Evolutionary conservation across 2,113 vertebrate species (phyloP).

Genomic region (Gnathochromis pfefferi): DNA sequence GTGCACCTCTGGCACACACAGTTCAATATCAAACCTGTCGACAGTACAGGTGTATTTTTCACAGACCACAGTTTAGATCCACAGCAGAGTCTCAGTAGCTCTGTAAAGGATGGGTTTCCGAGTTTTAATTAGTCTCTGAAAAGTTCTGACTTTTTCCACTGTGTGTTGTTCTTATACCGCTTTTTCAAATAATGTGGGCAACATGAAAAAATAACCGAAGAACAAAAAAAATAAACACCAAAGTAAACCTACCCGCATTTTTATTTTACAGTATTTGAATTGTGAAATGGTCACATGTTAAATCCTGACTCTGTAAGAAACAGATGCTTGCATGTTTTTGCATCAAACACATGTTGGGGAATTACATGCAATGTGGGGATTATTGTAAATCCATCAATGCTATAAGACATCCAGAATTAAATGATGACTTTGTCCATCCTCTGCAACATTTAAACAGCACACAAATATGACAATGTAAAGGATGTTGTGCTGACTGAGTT

Average conservation of each 20-base stretch:
- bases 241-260: not conserved
- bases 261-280: not conserved
- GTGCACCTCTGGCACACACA: not conserved
- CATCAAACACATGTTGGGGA: not conserved
- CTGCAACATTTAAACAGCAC: not conserved
- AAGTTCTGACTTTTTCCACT: not conserved
- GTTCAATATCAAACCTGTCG: not conserved
- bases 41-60: not conserved
- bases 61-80: not conserved
- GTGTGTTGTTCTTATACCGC: not conserved
- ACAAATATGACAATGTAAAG: not conserved
- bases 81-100: not conserved
- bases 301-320: not conserved
- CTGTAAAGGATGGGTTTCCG: not conserved
- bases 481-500: not conserved
- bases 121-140: not conserved
- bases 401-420: not conserved
- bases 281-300: not conserved
- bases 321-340: not conserved
- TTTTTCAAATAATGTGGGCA: not conserved
- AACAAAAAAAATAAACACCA: not conserved
- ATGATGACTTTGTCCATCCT: not conserved
- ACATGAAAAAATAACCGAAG: not conserved
- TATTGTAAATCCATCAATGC: not conserved
- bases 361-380: not conserved